Evolutionary conservation across 2,113 vertebrate genomes (phyloP).

Genomic region (Microcebus ravelobensis): DNA sequence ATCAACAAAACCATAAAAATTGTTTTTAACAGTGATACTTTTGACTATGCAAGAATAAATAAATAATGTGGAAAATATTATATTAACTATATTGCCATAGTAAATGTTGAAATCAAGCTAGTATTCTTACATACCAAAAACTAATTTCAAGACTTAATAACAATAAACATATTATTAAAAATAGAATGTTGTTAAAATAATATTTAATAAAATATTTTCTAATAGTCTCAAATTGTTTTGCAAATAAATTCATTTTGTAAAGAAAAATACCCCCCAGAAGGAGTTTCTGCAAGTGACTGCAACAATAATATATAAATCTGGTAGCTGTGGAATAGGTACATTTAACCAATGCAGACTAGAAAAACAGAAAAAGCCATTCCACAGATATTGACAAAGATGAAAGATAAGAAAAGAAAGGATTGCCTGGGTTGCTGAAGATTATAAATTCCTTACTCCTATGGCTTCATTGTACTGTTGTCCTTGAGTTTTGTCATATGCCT

Average conservation of each 20-base stretch:
- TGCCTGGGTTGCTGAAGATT: background rate
- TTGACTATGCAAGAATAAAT: constrained; percentile 69
- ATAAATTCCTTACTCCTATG: background rate
- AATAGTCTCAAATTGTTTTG: background rate
- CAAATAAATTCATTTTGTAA: background rate
- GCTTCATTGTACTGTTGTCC: background rate
- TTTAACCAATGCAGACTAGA: background rate
- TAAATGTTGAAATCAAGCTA: constrained; percentile 30
- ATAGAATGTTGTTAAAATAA: background rate
- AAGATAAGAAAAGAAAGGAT: background rate
- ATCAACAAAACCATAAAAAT: constrained; percentile 68
- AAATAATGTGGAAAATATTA: constrained; percentile 66
- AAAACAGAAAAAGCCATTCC: background rate
- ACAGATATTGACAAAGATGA: background rate
- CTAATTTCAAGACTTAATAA: constrained; percentile 37
- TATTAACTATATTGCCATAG: background rate
- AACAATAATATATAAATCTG: background rate
- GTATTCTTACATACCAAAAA: background rate
- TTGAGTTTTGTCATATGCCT: background rate
- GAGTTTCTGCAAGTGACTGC: background rate
- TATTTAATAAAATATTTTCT: background rate
- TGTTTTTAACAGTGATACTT: constrained; percentile 76
- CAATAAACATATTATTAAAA: background rate
- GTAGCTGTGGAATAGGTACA: background rate
- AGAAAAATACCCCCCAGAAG: background rate